Conservation (phyloP, 2,797 vertebrate species). For the Leptodactylus fallax region DNA sequence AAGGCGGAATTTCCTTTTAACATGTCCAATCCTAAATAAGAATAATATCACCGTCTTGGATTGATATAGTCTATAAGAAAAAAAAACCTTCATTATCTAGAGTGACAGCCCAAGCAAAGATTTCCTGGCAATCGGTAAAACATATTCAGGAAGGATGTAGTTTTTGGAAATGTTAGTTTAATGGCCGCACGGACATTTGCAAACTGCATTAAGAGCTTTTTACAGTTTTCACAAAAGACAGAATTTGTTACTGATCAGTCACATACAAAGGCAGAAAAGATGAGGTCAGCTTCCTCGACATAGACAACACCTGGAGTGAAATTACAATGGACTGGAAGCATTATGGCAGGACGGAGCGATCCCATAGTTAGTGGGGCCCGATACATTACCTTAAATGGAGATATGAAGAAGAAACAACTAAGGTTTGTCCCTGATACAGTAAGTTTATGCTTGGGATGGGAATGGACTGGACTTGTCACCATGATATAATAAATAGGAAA, state of each 20-base stretch:
- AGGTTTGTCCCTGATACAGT: background rate
- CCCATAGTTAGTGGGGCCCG: background rate
- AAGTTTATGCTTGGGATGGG: background rate
- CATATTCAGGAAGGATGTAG: constrained; percentile 41
- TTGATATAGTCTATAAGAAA: too few species aligned
- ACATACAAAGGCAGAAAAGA: constrained; percentile 12
- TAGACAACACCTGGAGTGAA: background rate
- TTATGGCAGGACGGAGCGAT: background rate
- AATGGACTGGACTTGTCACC: background rate
- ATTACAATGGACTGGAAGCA: background rate
- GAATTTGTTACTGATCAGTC: constrained; percentile 17
- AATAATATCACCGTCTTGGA: background rate
- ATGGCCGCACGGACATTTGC: constrained; percentile 29
- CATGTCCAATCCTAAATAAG: too few species aligned
- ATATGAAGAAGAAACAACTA: background rate
- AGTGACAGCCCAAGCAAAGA: constrained; percentile 2
- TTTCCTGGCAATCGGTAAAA: constrained; percentile 9
- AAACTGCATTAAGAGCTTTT: constrained; percentile 39
- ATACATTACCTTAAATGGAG: background rate
- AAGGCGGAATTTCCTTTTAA: too few species aligned
- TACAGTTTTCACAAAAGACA: constrained; percentile 29
- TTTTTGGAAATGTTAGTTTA: constrained; percentile 39
- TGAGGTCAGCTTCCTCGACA: constrained; percentile 12
- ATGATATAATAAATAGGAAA: background rate
- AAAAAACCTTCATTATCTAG: background rate